These are phyloP conservation scores for Eonycteris spelaea DNA, from an alignment of 2,113 vertebrate genomes.

Conservation along the genomic window DNA sequence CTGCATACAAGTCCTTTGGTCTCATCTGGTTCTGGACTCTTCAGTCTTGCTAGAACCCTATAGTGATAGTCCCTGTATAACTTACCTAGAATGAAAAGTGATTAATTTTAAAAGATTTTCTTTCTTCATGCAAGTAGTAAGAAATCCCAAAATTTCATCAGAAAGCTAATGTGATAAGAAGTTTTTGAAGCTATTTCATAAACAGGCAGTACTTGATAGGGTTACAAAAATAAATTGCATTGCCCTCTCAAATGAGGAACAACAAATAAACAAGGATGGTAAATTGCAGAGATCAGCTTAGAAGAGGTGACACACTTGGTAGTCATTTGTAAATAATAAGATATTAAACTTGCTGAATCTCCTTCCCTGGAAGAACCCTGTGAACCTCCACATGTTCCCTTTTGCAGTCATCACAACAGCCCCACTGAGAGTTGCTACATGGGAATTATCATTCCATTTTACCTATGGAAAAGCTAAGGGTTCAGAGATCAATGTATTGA, in stretches of 20 bases:
- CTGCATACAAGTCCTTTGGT: neutral
- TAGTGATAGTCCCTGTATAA: neutral
- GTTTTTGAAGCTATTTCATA: slow-evolving; percentile 27
- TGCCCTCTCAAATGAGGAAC: neutral
- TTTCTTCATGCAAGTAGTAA: neutral
- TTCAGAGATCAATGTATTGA: neutral
- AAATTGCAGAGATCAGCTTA: neutral
- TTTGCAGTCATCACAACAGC: neutral
- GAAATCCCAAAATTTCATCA: neutral
- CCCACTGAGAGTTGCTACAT: neutral
- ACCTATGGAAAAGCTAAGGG: neutral
- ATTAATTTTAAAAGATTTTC: slow-evolving; percentile 8
- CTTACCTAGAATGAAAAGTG: neutral
- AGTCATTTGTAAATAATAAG: neutral
- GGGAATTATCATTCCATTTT: neutral
- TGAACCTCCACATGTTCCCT: neutral
- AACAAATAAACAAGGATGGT: neutral
- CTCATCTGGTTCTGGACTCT: neutral
- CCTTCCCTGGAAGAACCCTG: neutral
- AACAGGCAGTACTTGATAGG: neutral
- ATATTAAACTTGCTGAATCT: slow-evolving; percentile 12
- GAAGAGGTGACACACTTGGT: neutral
- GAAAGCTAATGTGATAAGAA: neutral
- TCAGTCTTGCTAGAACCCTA: neutral
- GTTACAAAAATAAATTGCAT: slow-evolving; percentile 7